A percentile compares a stretch with the other conserved stretches of the same genome.
phyloP scores from a whole-genome alignment of 2,113 vertebrate genomes.

The Perognathus longimembris region DNA sequence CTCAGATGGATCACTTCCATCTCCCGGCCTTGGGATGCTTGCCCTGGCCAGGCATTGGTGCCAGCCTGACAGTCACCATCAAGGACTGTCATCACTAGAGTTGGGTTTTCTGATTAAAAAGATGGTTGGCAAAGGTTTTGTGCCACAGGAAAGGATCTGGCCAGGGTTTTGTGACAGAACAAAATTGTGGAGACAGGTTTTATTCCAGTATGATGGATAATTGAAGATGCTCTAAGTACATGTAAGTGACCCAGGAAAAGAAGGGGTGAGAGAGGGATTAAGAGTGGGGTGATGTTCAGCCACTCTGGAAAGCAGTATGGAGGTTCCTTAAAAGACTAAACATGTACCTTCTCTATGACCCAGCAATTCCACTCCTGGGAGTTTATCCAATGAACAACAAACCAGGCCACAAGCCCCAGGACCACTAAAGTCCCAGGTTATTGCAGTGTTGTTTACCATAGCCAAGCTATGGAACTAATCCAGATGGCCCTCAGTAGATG shows the following conservation, averaged over 20 bases:
- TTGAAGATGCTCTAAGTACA: not conserved
- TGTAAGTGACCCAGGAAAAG: not conserved
- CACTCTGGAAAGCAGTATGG: too few relatives aligned
- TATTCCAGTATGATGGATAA: not conserved
- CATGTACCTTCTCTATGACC: too few relatives aligned
- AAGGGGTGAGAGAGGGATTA: not conserved
- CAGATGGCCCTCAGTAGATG: too few relatives aligned
- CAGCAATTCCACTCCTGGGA: too few relatives aligned
- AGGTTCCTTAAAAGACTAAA: too few relatives aligned
- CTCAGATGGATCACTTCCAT: not conserved
- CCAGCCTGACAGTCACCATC: not conserved
- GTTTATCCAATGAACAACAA: too few relatives aligned
- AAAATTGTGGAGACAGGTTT: not conserved
- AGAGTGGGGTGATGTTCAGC: not conserved
- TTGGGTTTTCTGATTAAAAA: slow-evolving; percentile 49
- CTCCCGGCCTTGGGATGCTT: not conserved
- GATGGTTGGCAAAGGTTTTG: not conserved
- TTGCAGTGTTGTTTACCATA: too few relatives aligned
- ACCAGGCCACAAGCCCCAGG: too few relatives aligned
- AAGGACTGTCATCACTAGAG: not conserved
- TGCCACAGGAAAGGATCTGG: not conserved
- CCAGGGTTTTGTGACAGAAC: not conserved
- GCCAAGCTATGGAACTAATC: too few relatives aligned
- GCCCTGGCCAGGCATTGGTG: not conserved
- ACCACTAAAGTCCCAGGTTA: too few relatives aligned